Conservation (phyloP, 2,797 vertebrate genomes). For the Intellagama lesueurii region DNA sequence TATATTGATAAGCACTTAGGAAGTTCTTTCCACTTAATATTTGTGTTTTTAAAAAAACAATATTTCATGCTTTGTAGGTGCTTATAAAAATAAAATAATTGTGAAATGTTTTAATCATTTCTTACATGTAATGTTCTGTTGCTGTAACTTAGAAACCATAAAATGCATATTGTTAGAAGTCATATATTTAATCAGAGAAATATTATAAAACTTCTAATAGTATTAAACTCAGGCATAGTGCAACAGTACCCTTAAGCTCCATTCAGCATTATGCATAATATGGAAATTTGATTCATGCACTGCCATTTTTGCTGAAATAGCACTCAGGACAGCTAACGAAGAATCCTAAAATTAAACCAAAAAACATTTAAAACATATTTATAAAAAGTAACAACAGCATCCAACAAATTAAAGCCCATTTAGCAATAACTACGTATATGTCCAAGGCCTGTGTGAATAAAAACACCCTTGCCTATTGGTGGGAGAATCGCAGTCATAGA, state of each 20-base stretch:
- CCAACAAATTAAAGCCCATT: too few species aligned
- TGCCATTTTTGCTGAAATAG: too few species aligned
- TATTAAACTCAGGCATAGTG: not conserved
- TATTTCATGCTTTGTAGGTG: conserved; percentile 21
- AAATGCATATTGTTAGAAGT: not conserved
- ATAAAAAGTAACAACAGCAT: too few species aligned
- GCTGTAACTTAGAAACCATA: not conserved
- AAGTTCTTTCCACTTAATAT: not conserved
- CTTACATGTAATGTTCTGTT: not conserved
- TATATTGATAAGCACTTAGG: not conserved
- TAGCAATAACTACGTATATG: too few species aligned
- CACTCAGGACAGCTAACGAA: too few species aligned
- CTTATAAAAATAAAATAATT: conserved; percentile 52
- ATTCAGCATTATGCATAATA: not conserved
- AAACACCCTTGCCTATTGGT: too few species aligned
- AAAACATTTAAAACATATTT: too few species aligned
- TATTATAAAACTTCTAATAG: not conserved
- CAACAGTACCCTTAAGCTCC: not conserved
- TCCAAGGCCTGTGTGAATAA: too few species aligned
- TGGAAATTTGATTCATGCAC: too few species aligned
- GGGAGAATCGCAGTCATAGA: too few species aligned
- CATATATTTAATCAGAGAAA: not conserved
- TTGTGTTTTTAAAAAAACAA: not conserved
- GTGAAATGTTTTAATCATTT: conserved; percentile 25
- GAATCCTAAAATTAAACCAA: too few species aligned